Conservation (phyloP, 92 coral and sea anemone genomes). For the Parazoanthus atlanticus region DNA sequence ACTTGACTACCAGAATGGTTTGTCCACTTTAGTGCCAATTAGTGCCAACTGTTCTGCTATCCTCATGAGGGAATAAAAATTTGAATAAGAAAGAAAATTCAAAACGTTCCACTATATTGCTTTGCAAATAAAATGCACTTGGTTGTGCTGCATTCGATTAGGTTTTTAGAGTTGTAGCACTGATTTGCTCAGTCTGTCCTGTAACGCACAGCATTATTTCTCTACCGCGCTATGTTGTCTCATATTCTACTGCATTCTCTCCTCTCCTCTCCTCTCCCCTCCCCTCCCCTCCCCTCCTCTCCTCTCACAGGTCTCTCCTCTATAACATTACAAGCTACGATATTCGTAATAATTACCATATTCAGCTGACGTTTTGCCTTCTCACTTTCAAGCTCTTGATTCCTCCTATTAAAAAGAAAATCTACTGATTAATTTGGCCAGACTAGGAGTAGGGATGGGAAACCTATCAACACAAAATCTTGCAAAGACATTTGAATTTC, state of each 20-base stretch:
- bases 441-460: background rate
- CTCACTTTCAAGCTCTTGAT: conserved; percentile 33
- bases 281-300: background rate
- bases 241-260: background rate
- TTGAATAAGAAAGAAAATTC: too few species aligned
- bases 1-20: too few species aligned
- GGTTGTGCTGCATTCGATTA: too few species aligned
- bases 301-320: too few species aligned
- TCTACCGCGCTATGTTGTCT: background rate
- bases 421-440: background rate
- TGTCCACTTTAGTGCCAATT: too few species aligned
- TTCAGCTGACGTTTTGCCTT: conserved; percentile 40
- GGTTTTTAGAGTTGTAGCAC: background rate
- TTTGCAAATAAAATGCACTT: too few species aligned
- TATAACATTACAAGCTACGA: background rate
- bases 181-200: background rate
- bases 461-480: background rate
- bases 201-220: background rate
- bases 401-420: conserved; percentile 10
- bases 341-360: conserved; percentile 1
- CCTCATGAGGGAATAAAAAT: too few species aligned
- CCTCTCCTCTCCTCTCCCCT: background rate
- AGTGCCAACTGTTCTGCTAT: too few species aligned
- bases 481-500: too few species aligned
- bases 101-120: too few species aligned